phyloP scores from a whole-genome alignment of 2,113 vertebrate species.

The Prinia subflava region DNA sequence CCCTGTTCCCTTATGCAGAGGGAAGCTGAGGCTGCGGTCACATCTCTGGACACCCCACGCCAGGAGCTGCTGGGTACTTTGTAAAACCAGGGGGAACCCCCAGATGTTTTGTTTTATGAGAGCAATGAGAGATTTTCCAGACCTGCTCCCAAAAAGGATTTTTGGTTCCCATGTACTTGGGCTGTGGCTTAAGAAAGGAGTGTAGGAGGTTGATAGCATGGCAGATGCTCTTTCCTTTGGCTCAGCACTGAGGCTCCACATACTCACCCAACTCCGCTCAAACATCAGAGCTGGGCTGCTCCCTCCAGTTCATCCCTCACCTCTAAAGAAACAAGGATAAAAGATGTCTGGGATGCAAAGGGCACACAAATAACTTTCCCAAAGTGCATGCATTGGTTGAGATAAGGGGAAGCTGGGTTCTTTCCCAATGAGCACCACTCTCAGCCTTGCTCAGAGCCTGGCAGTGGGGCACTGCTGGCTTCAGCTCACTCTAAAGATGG shows the following conservation, averaged over 20 bases:
- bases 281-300: not conserved
- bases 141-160: not conserved
- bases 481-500: not conserved
- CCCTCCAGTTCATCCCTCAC: not conserved
- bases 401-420: not conserved
- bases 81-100: not conserved
- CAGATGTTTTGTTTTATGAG: not conserved
- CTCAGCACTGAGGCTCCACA: not conserved
- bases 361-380: not conserved
- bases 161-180: not conserved
- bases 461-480: not conserved
- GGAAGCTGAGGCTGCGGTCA: not conserved
- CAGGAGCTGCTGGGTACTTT: not conserved
- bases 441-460: not conserved
- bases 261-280: not conserved
- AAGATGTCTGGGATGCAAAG: not conserved
- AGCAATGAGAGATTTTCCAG: not conserved
- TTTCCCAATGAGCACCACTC: not conserved
- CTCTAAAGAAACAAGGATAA: not conserved
- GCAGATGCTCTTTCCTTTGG: not conserved
- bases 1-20: too few species aligned
- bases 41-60: not conserved
- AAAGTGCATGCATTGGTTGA: not conserved
- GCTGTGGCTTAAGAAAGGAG: not conserved
- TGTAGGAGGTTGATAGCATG: fast-evolving